phyloP scores from a whole-genome alignment of 2,888 invertebrate genomes.

The Tanaodytes sp. region DNA sequence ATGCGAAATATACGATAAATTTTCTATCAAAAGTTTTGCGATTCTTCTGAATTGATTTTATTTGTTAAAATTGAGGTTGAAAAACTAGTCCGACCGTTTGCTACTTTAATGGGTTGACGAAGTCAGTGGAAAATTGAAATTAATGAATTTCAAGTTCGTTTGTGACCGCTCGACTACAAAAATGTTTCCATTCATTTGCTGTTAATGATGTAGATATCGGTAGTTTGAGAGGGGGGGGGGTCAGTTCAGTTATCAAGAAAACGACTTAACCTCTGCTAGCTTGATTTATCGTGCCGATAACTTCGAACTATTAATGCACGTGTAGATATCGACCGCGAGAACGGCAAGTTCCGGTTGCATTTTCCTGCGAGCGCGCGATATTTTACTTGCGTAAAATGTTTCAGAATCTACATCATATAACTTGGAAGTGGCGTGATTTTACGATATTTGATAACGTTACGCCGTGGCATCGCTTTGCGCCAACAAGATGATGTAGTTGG shows the following conservation, averaged over 20 bases:
- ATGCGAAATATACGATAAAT: too few relatives aligned
- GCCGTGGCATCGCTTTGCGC: slow-evolving; percentile 32
- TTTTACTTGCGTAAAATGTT: slow-evolving; percentile 51
- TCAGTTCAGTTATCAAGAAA: slow-evolving; percentile 25
- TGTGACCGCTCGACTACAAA: too few relatives aligned
- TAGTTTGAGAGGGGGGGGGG: too few relatives aligned
- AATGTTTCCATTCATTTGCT: too few relatives aligned
- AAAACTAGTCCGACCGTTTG: too few relatives aligned
- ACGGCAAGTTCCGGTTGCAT: slow-evolving; percentile 47
- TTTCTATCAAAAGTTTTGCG: too few relatives aligned
- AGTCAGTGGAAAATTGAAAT: too few relatives aligned
- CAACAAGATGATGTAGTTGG: slow-evolving; percentile 44
- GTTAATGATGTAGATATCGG: too few relatives aligned
- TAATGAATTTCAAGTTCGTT: too few relatives aligned
- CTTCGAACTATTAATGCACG: slow-evolving; percentile 55
- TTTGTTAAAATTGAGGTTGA: too few relatives aligned
- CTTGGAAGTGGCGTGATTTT: slow-evolving; percentile 48
- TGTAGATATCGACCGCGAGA: slow-evolving; percentile 49
- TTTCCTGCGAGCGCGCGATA: slow-evolving; percentile 42
- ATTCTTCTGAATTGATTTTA: too few relatives aligned
- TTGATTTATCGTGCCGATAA: slow-evolving; percentile 58
- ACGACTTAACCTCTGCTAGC: slow-evolving; percentile 27
- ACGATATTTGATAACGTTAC: slow-evolving; percentile 50
- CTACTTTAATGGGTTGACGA: too few relatives aligned
- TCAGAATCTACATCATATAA: slow-evolving; percentile 50